Evolutionary conservation across 1,140 invertebrate genomes (phyloP).

Genomic region (Forficula auricularia): DNA sequence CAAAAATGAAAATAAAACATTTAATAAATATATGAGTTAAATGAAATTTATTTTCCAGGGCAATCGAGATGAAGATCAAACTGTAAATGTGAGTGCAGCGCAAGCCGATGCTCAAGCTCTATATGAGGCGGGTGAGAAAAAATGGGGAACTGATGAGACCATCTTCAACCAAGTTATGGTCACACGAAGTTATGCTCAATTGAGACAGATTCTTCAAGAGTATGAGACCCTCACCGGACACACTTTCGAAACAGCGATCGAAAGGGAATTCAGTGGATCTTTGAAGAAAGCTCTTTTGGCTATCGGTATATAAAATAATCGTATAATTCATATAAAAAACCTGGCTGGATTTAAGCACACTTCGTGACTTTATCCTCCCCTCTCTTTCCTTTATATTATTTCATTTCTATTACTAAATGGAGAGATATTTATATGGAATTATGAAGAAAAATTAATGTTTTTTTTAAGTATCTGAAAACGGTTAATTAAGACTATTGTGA

Average conservation of each 20-base stretch:
- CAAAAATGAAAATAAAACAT: too few relatives aligned
- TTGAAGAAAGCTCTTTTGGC: conserved; percentile 44
- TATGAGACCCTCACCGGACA: conserved; percentile 42
- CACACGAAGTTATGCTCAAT: conserved; percentile 38
- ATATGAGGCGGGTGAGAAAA: conserved; percentile 34
- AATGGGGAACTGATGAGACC: conserved; percentile 50
- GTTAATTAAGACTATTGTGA: too few relatives aligned
- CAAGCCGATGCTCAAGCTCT: conserved; percentile 36
- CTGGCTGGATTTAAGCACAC: background rate
- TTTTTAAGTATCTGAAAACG: too few relatives aligned
- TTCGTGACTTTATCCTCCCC: background rate
- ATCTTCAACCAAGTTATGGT: conserved; percentile 46
- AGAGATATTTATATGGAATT: too few relatives aligned
- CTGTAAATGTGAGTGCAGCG: conserved; percentile 31
- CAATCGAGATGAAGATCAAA: conserved; percentile 62
- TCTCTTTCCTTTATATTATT: conserved; percentile 5
- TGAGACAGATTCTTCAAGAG: conserved; percentile 42
- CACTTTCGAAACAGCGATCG: conserved; percentile 47
- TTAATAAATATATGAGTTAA: too few relatives aligned
- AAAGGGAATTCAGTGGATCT: conserved; percentile 52
- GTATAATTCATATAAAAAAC: too few relatives aligned
- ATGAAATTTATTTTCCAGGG: conserved; percentile 40
- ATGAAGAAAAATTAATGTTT: too few relatives aligned
- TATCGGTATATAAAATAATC: conserved; percentile 36
- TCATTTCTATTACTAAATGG: conserved; percentile 3